A percentile compares a stretch with the other conserved stretches of the same genome.
Evolutionary conservation across 2,113 vertebrate genomes (phyloP).

Genomic region (Nestor notabilis): DNA sequence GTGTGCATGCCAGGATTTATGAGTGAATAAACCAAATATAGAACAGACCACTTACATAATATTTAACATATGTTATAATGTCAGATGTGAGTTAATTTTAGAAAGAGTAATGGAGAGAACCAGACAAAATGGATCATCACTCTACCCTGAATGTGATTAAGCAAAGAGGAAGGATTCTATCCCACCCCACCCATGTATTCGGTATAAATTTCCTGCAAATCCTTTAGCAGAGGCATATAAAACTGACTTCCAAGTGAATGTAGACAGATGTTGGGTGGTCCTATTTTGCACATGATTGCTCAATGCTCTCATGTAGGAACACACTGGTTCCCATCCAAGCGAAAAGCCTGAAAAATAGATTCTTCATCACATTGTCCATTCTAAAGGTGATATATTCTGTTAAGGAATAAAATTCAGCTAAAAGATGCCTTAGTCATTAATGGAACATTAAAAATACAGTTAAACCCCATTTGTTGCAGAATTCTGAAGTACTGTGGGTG

Average conservation of each 20-base stretch:
- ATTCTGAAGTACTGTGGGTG: background rate
- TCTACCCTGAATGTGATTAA: slow-evolving; percentile 65
- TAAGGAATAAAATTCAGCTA: background rate
- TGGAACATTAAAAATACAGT: background rate
- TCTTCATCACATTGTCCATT: background rate
- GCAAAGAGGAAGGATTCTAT: slow-evolving; percentile 68
- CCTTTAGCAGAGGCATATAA: slow-evolving; percentile 43
- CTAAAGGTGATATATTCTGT: background rate
- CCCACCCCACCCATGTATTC: slow-evolving; percentile 67
- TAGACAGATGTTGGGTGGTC: slow-evolving; percentile 69
- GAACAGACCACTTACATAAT: slow-evolving; percentile 64
- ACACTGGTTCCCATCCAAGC: background rate
- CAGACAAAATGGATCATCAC: slow-evolving; percentile 61
- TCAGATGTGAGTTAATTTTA: slow-evolving; percentile 71
- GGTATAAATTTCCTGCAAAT: slow-evolving; percentile 48
- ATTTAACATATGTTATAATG: slow-evolving; percentile 67
- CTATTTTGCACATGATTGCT: slow-evolving; percentile 55
- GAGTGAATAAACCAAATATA: slow-evolving; percentile 66
- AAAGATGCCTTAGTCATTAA: background rate
- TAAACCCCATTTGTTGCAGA: background rate
- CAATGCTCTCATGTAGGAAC: background rate
- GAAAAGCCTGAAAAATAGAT: slow-evolving; percentile 27
- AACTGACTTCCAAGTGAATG: slow-evolving; percentile 50
- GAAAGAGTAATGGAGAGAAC: slow-evolving; percentile 58
- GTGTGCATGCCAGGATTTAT: slow-evolving; percentile 45